These are phyloP conservation scores for Anomalospiza imberbis DNA, from an alignment of 2,797 vertebrate genomes.

Conservation along the genomic window DNA sequence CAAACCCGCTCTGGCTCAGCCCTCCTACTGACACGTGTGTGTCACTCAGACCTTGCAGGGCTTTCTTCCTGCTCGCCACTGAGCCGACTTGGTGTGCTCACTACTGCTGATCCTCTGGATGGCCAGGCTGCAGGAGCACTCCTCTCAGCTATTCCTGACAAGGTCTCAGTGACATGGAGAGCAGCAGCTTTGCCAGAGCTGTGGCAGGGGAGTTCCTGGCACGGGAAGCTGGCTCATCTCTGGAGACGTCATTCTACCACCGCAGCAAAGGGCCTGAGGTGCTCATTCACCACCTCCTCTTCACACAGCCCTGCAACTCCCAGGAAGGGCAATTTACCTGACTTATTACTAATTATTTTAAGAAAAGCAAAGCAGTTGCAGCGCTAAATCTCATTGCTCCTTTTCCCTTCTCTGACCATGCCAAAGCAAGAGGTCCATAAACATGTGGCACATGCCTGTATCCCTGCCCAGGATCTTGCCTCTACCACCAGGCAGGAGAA, in stretches of 20 bases:
- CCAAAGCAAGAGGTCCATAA: accelerated
- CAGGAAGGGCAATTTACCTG: neutral
- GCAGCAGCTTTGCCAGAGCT: neutral
- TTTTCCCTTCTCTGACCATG: neutral
- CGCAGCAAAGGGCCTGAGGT: neutral
- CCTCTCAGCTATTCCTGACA: neutral
- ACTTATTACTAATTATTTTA: neutral
- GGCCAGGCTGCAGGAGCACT: neutral
- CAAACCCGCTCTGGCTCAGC: neutral
- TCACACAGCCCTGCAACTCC: neutral
- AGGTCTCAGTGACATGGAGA: neutral
- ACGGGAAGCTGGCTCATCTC: neutral
- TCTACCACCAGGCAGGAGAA: neutral
- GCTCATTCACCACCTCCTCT: neutral
- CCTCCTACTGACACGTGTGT: accelerated
- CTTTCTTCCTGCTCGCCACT: neutral
- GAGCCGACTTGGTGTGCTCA: neutral
- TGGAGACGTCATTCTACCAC: accelerated
- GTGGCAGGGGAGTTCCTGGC: neutral
- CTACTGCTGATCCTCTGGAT: accelerated
- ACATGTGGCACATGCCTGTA: accelerated
- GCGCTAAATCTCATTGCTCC: neutral
- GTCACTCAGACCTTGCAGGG: neutral
- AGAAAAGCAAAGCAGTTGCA: neutral
- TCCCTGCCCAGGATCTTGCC: neutral